These are phyloP conservation scores for Cataglyphis altisquamis DNA, from an alignment of 2,888 invertebrate species.

Conservation along the genomic window DNA sequence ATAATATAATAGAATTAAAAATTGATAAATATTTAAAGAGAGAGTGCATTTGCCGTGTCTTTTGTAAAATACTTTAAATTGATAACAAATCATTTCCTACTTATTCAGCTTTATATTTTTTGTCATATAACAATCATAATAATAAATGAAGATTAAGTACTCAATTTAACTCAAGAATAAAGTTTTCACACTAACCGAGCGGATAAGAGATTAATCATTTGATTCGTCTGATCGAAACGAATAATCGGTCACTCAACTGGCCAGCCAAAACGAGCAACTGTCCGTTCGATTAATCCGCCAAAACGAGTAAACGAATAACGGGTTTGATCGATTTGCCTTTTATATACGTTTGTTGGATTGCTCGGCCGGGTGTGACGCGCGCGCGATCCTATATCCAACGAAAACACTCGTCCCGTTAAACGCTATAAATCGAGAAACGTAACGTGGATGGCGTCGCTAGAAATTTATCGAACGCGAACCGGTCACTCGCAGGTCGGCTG, in stretches of 20 bases:
- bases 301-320: slow-evolving; percentile 54
- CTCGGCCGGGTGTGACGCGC: slow-evolving; percentile 33
- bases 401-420: slow-evolving; percentile 53
- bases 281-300: slow-evolving; percentile 53
- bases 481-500: slow-evolving; percentile 29
- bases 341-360: slow-evolving; percentile 48
- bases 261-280: slow-evolving; percentile 42
- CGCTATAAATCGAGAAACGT: slow-evolving; percentile 52
- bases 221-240: slow-evolving; percentile 20
- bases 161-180: not conserved
- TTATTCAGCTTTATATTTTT: not conserved
- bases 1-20: not conserved
- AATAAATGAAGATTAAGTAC: not conserved
- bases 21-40: slow-evolving; percentile 14
- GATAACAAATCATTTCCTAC: not conserved
- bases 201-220: slow-evolving; percentile 34
- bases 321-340: slow-evolving; percentile 55
- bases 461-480: slow-evolving; percentile 53
- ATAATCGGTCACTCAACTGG: slow-evolving; percentile 33
- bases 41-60: not conserved
- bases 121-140: not conserved
- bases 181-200: not conserved
- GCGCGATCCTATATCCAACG: slow-evolving; percentile 42
- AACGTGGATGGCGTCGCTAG: slow-evolving; percentile 48
- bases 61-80: not conserved